phyloP scores from a whole-genome alignment of 2,888 invertebrate genomes.

The Caenorhabditis auriculariae region DNA sequence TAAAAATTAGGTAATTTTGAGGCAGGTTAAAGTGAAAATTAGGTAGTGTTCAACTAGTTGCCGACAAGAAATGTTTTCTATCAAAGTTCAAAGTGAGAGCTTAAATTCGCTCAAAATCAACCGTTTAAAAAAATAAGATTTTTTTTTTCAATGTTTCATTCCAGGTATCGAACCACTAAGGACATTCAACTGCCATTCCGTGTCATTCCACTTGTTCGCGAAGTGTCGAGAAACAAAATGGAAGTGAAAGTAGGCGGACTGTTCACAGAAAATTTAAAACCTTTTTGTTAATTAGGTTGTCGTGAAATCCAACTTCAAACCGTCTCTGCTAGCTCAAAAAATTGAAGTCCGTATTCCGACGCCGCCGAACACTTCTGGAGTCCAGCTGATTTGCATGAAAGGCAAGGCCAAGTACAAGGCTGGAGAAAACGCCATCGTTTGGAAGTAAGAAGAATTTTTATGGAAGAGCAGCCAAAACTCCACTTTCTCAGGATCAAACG shows the following conservation, averaged over 20 bases:
- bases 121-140: slow-evolving; percentile 2
- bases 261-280: neutral
- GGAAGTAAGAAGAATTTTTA: slow-evolving; percentile 82
- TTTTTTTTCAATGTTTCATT: slow-evolving; percentile 1
- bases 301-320: slow-evolving; percentile 97
- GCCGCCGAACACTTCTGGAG: slow-evolving; percentile 96
- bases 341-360: slow-evolving; percentile 98
- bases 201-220: slow-evolving; percentile 94
- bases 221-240: slow-evolving; percentile 98
- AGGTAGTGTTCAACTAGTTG: no score
- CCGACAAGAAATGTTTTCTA: no score
- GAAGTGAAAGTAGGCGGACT: slow-evolving; percentile 79
- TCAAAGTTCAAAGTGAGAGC: neutral
- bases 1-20: no score
- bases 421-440: slow-evolving; percentile 96
- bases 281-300: slow-evolving; percentile 72
- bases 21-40: no score
- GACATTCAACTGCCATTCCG: slow-evolving; percentile 99
- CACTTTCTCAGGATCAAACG: slow-evolving; percentile 68
- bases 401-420: slow-evolving; percentile 99
- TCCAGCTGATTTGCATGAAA: slow-evolving; percentile 96
- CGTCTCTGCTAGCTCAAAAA: slow-evolving; percentile 94
- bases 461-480: neutral
- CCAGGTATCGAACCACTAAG: slow-evolving; percentile 94
- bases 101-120: no score